Evolutionary conservation across 2,113 vertebrate species (phyloP).

Genomic region (Dolichallabes microphthalmus): DNA sequence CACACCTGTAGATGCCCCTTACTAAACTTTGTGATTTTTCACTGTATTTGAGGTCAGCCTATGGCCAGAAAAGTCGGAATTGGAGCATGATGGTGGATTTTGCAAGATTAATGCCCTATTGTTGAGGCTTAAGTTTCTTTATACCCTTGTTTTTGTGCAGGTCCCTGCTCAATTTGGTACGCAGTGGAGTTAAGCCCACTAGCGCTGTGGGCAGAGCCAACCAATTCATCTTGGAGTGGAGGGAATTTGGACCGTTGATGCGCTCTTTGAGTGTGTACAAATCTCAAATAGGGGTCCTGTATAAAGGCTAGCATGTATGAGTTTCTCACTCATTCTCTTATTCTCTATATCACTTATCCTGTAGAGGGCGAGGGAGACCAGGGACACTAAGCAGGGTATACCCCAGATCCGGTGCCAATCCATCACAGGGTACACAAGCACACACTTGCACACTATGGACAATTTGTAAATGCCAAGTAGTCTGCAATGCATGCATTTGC

Average conservation of each 20-base stretch:
- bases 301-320: background rate
- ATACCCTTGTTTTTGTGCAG: conserved; percentile 60
- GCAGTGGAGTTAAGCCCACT: conserved; percentile 59
- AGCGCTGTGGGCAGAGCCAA: conserved; percentile 53
- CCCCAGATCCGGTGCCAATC: too few relatives aligned
- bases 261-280: background rate
- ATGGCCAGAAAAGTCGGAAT: conserved; percentile 25
- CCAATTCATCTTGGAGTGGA: conserved; percentile 64
- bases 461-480: too few relatives aligned
- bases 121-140: conserved; percentile 61
- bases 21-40: background rate
- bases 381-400: too few relatives aligned
- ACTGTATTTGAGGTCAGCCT: conserved; percentile 3
- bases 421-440: too few relatives aligned
- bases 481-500: too few relatives aligned
- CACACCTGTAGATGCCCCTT: background rate
- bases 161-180: conserved; percentile 74
- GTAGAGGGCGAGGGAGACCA: too few relatives aligned
- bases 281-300: background rate
- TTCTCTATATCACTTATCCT: too few relatives aligned
- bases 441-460: too few relatives aligned
- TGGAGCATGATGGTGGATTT: conserved; percentile 36
- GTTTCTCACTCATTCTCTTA: background rate
- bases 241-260: conserved; percentile 43
- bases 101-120: conserved; percentile 67